Conservation (phyloP, 2,113 vertebrate genomes). For the Entomyzon cyanotis region DNA sequence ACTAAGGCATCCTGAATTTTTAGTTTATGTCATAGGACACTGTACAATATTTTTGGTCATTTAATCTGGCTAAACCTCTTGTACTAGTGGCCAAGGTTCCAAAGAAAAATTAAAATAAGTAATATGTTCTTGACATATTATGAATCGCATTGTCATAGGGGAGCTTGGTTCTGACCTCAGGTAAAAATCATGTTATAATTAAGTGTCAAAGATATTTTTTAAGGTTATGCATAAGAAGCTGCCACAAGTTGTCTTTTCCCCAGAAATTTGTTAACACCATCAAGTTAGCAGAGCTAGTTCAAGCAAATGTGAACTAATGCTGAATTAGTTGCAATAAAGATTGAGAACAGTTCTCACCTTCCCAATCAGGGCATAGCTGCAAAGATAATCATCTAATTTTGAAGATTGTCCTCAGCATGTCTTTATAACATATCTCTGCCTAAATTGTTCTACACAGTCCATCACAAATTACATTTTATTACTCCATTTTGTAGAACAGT, state of each 20-base stretch:
- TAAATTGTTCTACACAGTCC: neutral
- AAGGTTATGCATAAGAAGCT: neutral
- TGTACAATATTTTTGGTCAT: neutral
- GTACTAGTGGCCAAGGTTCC: neutral
- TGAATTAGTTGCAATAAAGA: neutral
- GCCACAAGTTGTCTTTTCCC: neutral
- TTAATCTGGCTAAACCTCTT: neutral
- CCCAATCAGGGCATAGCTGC: neutral
- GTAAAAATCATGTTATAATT: neutral
- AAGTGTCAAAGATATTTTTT: neutral
- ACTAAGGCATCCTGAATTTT: neutral
- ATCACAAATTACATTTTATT: neutral
- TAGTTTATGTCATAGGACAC: neutral
- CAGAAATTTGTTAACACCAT: neutral
- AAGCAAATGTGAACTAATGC: neutral
- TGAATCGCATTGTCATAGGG: neutral
- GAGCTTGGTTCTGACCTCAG: neutral
- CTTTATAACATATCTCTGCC: neutral
- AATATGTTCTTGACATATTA: neutral
- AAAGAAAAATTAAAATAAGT: neutral
- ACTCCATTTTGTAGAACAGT: neutral
- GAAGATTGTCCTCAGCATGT: neutral
- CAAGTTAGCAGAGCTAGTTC: neutral
- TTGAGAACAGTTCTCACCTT: neutral
- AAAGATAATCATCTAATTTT: neutral